A percentile compares a stretch with the other conserved stretches of the same genome.
phyloP scores from a whole-genome alignment of 2,888 invertebrate genomes.

The Cheilosia scutellata region DNA sequence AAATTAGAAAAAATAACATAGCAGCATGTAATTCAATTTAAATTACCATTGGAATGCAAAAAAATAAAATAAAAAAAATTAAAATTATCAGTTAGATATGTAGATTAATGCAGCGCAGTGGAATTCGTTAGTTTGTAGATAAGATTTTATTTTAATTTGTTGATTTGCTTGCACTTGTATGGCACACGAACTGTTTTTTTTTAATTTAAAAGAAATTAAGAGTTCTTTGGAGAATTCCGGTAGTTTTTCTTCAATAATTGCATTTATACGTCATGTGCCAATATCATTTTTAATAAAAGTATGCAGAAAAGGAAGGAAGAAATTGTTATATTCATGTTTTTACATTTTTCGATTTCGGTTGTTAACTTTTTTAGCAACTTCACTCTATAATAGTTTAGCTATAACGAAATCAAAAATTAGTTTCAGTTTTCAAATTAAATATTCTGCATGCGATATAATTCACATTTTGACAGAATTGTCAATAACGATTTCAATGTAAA shows the following conservation, averaged over 20 bases:
- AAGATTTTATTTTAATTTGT: conserved; percentile 53
- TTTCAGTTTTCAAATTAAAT: neutral
- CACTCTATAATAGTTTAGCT: neutral
- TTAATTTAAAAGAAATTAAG: neutral
- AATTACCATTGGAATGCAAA: conserved; percentile 37
- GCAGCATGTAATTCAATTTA: conserved; percentile 57
- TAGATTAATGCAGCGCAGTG: conserved; percentile 42
- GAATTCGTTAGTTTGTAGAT: conserved; percentile 40
- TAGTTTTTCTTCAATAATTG: neutral
- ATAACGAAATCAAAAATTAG: neutral
- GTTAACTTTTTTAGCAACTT: neutral
- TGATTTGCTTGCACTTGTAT: conserved; percentile 65
- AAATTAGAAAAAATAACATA: conserved; percentile 53
- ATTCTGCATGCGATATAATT: conserved; percentile 1
- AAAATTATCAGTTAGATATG: conserved; percentile 2
- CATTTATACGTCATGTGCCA: conserved; percentile 18
- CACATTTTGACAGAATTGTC: neutral
- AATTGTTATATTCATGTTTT: neutral
- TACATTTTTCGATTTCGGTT: neutral
- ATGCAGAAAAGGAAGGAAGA: neutral
- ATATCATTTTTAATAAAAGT: neutral
- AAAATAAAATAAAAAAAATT: neutral
- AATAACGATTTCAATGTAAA: neutral
- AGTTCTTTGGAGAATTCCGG: conserved; percentile 71
- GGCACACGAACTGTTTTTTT: conserved; percentile 46